phyloP scores from a whole-genome alignment of 1,140 invertebrate species.

The Potamilus streckersoni region DNA sequence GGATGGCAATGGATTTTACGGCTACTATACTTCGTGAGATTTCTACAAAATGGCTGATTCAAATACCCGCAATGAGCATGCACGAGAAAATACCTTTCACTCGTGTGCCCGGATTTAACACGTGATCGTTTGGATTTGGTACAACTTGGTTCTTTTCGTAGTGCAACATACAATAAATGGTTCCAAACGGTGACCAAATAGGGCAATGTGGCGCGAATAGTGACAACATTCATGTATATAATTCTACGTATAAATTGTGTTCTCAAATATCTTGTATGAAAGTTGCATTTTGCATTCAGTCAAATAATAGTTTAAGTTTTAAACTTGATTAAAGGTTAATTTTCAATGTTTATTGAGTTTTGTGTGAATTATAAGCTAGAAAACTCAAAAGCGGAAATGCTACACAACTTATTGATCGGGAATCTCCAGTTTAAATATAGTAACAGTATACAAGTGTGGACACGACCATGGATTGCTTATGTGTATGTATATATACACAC shows the following conservation, averaged over 20 bases:
- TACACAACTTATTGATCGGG: no score
- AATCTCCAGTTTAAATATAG: no score
- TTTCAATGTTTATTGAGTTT: no score
- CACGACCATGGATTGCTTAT: constrained; percentile 26
- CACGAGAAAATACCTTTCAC: constrained; percentile 9
- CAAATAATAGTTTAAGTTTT: no score
- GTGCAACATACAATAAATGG: constrained; percentile 5
- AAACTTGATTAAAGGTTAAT: no score
- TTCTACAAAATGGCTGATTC: constrained; percentile 64
- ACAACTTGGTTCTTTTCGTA: constrained; percentile 5
- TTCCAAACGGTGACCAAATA: constrained; percentile 32
- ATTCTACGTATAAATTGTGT: no score
- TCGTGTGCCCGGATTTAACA: constrained; percentile 8
- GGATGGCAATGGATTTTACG: constrained; percentile 68
- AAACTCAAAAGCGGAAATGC: no score
- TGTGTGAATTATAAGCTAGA: no score
- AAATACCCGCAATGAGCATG: constrained; percentile 42
- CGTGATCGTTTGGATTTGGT: constrained; percentile 17
- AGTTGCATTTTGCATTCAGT: no score
- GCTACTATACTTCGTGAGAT: constrained; percentile 53
- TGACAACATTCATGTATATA: no score
- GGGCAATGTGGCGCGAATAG: constrained; percentile 29
- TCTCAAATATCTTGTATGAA: no score
- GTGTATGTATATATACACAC: no score
- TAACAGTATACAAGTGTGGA: constrained; percentile 10